Evolutionary conservation across 2,888 invertebrate species (phyloP).

Genomic region (Coleophora flavipennella): DNA sequence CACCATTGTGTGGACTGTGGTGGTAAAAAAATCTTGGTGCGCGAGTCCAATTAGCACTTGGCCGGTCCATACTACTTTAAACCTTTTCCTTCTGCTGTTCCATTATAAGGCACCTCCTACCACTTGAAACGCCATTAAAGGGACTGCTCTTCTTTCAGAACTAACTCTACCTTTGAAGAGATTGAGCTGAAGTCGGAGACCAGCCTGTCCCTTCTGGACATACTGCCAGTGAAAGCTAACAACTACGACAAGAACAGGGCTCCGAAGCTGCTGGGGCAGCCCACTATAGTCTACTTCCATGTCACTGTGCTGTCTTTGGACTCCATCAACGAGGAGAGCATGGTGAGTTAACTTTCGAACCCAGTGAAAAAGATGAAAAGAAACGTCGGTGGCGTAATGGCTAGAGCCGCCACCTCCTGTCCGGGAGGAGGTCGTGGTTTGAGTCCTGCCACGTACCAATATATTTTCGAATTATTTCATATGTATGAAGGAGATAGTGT

Average conservation of each 20-base stretch:
- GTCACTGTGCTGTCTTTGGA: slow-evolving; percentile 92
- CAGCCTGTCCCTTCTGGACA: slow-evolving; percentile 84
- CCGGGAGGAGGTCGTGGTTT: too few relatives aligned
- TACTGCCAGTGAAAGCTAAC: slow-evolving; percentile 86
- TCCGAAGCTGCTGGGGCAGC: slow-evolving; percentile 87
- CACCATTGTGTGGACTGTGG: too few relatives aligned
- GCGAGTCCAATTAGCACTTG: too few relatives aligned
- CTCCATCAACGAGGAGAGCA: slow-evolving; percentile 96
- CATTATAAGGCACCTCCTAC: background rate
- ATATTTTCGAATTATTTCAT: too few relatives aligned
- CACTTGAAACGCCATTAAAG: background rate
- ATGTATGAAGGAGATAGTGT: too few relatives aligned
- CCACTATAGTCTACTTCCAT: slow-evolving; percentile 92
- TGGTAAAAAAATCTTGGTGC: too few relatives aligned
- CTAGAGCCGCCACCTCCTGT: too few relatives aligned
- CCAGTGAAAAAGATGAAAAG: background rate
- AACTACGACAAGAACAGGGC: slow-evolving; percentile 92
- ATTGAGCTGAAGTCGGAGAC: slow-evolving; percentile 56
- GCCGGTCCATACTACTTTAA: too few relatives aligned
- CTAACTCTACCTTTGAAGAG: slow-evolving; percentile 59
- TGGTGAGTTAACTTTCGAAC: slow-evolving; percentile 71
- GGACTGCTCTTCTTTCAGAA: slow-evolving; percentile 31
- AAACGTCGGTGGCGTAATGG: too few relatives aligned
- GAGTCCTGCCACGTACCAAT: too few relatives aligned
- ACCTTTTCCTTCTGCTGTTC: background rate